Evolutionary conservation across 2,113 vertebrate species (phyloP).

Genomic region (Festucalex cinctus): DNA sequence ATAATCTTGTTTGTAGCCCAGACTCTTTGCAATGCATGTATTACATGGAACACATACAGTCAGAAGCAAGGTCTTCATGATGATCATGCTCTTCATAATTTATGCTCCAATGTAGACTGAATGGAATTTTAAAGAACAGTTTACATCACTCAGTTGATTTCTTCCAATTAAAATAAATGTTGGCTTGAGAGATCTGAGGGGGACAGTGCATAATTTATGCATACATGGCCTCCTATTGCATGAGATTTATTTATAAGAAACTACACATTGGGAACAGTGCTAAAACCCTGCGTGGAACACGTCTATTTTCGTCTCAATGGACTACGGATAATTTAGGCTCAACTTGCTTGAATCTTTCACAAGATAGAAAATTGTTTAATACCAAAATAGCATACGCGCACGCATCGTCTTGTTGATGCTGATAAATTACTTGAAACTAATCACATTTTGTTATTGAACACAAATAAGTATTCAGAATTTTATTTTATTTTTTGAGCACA

Average conservation of each 20-base stretch:
- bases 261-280: neutral
- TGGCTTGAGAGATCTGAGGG: neutral
- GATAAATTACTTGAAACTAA: neutral
- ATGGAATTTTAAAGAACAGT: neutral
- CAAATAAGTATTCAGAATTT: neutral
- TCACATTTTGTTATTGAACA: neutral
- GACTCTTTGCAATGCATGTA: too few species aligned
- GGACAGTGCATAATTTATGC: neutral
- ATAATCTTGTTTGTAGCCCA: too few species aligned
- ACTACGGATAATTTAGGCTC: too few species aligned
- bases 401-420: neutral
- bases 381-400: neutral
- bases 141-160: neutral
- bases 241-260: neutral
- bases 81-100: too few species aligned
- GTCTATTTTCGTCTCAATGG: neutral
- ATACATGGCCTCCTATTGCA: neutral
- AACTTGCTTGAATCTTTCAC: too few species aligned
- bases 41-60: too few species aligned
- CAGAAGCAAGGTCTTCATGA: too few species aligned
- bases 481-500: neutral
- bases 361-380: neutral
- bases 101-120: too few species aligned
- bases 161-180: neutral
- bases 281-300: neutral